A percentile compares a stretch with the other conserved stretches of the same genome.
Evolutionary conservation across 2,888 invertebrate species (phyloP).

Genomic region (Leptopilina syphax): DNA sequence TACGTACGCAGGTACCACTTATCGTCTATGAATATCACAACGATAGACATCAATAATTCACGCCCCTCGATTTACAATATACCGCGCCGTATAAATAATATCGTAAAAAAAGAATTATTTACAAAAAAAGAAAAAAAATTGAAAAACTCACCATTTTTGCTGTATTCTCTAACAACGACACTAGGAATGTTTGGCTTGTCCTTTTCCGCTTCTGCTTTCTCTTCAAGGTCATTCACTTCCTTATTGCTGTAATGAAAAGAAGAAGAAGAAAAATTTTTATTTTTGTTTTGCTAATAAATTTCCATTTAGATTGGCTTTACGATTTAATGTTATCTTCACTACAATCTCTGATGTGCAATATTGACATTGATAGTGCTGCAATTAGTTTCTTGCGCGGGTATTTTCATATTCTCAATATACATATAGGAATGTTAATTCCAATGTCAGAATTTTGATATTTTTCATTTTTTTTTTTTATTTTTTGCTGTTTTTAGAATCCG

Average conservation of each 20-base stretch:
- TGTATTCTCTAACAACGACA: conserved; percentile 55
- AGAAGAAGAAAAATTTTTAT: background rate
- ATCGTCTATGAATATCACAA: conserved; percentile 16
- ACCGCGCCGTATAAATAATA: background rate
- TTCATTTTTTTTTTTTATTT: background rate
- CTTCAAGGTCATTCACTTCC: conserved; percentile 53
- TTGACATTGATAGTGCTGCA: background rate
- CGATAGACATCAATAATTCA: conserved; percentile 32
- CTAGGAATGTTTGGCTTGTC: conserved; percentile 46
- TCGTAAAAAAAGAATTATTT: conserved; percentile 3
- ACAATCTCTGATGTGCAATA: conserved; percentile 24
- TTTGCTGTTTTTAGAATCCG: background rate
- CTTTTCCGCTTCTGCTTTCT: conserved; percentile 18
- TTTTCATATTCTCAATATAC: background rate
- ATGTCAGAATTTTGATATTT: conserved; percentile 9
- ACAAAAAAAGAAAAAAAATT: no score
- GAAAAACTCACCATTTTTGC: conserved; percentile 59
- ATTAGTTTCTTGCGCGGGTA: background rate
- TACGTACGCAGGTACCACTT: conserved; percentile 18
- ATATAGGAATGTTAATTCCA: background rate
- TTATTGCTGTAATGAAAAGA: conserved; percentile 57
- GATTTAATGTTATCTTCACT: conserved; percentile 10
- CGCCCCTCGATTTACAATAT: conserved; percentile 12
- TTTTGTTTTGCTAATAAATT: conserved; percentile 18
- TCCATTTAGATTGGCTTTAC: conserved; percentile 26